Conservation (phyloP, 2,797 vertebrate species). For the Notolabrus celidotus region DNA sequence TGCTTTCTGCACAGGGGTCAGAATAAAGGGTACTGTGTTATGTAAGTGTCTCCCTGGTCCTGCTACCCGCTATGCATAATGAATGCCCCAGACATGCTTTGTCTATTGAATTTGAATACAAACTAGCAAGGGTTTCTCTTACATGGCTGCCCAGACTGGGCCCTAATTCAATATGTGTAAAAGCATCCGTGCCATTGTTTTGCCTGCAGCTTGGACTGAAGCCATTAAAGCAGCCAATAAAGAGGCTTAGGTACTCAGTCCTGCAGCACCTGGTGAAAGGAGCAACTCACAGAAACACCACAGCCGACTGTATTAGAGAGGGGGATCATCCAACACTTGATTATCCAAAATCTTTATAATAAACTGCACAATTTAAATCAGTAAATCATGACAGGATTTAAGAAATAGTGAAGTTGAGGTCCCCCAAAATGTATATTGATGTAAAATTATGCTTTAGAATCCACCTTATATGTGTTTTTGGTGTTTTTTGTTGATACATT, state of each 20-base stretch:
- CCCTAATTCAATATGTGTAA: slow-evolving; percentile 75
- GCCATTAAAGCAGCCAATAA: slow-evolving; percentile 55
- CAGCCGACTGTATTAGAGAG: slow-evolving; percentile 1
- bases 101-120: slow-evolving; percentile 81
- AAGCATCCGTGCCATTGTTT: slow-evolving; percentile 71
- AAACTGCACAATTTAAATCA: neutral
- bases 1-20: slow-evolving; percentile 70
- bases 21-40: slow-evolving; percentile 82
- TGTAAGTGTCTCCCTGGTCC: slow-evolving; percentile 79
- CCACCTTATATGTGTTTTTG: no score
- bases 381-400: neutral
- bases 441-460: no score
- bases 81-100: slow-evolving; percentile 80
- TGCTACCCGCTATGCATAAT: slow-evolving; percentile 82
- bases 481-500: no score
- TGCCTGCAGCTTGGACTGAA: slow-evolving; percentile 67
- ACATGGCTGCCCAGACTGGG: slow-evolving; percentile 63
- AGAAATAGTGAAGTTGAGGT: neutral
- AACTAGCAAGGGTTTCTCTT: slow-evolving; percentile 78
- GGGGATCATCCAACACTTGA: neutral
- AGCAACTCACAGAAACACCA: slow-evolving; percentile 33
- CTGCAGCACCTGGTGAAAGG: slow-evolving; percentile 52
- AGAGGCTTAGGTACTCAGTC: slow-evolving; percentile 49
- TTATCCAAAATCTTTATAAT: slow-evolving; percentile 4
- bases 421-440: neutral